Base-by-base conservation (phyloP, 2,888 invertebrate genomes). In the Nephrotoma flavescens region DNA sequence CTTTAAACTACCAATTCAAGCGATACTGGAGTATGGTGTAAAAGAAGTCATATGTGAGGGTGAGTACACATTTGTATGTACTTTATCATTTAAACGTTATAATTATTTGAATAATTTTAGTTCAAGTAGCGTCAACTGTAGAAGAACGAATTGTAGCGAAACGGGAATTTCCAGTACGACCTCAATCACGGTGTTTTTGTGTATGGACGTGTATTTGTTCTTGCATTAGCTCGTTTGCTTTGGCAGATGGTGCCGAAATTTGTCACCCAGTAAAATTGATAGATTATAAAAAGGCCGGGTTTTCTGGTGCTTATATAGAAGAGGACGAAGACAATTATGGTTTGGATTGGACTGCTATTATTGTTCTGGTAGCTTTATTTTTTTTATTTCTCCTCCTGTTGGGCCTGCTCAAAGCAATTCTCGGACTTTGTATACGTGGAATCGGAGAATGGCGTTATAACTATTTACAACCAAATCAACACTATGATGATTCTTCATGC, bases 131-230 rank as follows among this genome's bases (percentile, higher is more conserved):
- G 83, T 86, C 85, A 6, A 41, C 71, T 86, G 86, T 87, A 0
- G 57, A 88, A 87, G 87, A 31, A 31, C 31, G 87, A 87, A 87
- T 88, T 86, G 87, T 89, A 44, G 87, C 89, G 41, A 87, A 87
- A 86, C 89, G 91, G 42, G 42, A 88, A 15, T 88, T 91, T 87
- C 88, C 88, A 12, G 87, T 90, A 44, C 89, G 89, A 87, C 88
- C 88, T n/a, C 87, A 88, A 86, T 87, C 88, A 9, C 89, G 91
- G 83, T 91, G 91, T 87, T 89, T 91, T 83, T 91, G 91, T 87
- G 87, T 91, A 9, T 90, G 90, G 90, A 88, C 90, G 19, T 91
- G 91, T 86, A 88, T 88, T 4, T 91, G 91, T 52, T 89, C 90
- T 85, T 91, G 91, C 86, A 88, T 90, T 15, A 87, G 87, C 15